Base-by-base conservation (phyloP, 2,888 invertebrate species). In the Clistopyga incitator region DNA sequence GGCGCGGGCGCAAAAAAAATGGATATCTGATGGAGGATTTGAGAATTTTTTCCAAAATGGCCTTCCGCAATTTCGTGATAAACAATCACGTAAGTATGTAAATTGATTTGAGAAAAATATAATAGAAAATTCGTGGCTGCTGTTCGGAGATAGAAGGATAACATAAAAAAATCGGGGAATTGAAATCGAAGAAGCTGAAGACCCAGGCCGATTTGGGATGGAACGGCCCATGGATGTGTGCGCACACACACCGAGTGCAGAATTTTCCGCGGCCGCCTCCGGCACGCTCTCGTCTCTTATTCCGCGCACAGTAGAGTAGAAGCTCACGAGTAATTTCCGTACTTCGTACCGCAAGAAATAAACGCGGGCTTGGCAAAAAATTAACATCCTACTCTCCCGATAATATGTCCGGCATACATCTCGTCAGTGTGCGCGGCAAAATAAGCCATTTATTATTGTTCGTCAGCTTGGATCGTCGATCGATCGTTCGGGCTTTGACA, bases 271-370 rank as follows among this genome's bases (percentile, higher is more conserved):
- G 23, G n/a, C 50, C 64, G 75, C 75, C 75, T 64, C 20, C 75
- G 75, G 75, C 75, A 42, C 50, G 50, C 50, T 75, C 50, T 38
- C 74, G 61, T 81, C 64, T 64, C 61, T 42, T 45, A 76, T 81
- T 65, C 42, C 47, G 54, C 47, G 54, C 65, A 54, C 71, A 15
- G 71, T n/a, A 18, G 23, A 64, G 65, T 54, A 81, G 61, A 45
- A 61, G 81, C 38, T 78, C 68, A 59, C 56, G 68, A 82, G 68
- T 74, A 82, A 82, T 82, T 82, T 82, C 74, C 68, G 45, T 67
- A 59, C 38, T 29, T 47, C 61, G 65, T 50, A 56, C 61, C 52
- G 77, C 75, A 82, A 82, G 72, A 78, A 68, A 77, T 74, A 18
- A 0, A 54, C 4, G 50, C 59, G 38, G 45, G 54, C 38, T 67